These are phyloP conservation scores for Scarus forsteni DNA, from an alignment of 2,797 vertebrate genomes.

Conservation along the genomic window DNA sequence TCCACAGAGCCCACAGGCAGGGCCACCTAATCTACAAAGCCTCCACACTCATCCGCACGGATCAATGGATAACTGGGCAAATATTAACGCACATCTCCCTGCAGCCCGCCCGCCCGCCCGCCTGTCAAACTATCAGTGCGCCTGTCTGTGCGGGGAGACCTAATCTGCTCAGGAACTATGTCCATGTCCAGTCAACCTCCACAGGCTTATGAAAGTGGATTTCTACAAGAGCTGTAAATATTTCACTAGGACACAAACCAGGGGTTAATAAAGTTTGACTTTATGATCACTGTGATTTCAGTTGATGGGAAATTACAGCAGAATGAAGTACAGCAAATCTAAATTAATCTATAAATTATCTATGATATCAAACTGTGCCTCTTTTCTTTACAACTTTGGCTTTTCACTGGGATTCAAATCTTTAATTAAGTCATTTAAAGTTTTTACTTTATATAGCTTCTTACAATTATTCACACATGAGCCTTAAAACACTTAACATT, in stretches of 20 bases:
- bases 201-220: slow-evolving; percentile 33
- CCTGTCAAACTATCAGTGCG: slow-evolving; percentile 44
- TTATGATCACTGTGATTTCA: slow-evolving; percentile 4
- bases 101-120: slow-evolving; percentile 32
- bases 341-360: background rate
- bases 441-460: too few species aligned
- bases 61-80: slow-evolving; percentile 76
- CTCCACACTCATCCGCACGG: slow-evolving; percentile 64
- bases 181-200: slow-evolving; percentile 42
- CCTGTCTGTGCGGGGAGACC: slow-evolving; percentile 33
- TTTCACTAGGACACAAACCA: slow-evolving; percentile 32
- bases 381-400: background rate
- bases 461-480: too few species aligned
- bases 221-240: slow-evolving; percentile 24
- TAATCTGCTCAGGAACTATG: slow-evolving; percentile 53
- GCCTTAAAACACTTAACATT: too few species aligned
- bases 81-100: slow-evolving; percentile 69
- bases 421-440: too few species aligned
- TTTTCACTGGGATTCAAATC: too few species aligned
- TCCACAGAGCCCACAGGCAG: slow-evolving; percentile 54
- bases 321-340: slow-evolving; percentile 6
- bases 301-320: background rate
- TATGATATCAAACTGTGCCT: background rate
- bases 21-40: slow-evolving; percentile 73
- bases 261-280: slow-evolving; percentile 13